phyloP scores from a whole-genome alignment of 2,888 invertebrate species.

The Meiosimyza decipiens region DNA sequence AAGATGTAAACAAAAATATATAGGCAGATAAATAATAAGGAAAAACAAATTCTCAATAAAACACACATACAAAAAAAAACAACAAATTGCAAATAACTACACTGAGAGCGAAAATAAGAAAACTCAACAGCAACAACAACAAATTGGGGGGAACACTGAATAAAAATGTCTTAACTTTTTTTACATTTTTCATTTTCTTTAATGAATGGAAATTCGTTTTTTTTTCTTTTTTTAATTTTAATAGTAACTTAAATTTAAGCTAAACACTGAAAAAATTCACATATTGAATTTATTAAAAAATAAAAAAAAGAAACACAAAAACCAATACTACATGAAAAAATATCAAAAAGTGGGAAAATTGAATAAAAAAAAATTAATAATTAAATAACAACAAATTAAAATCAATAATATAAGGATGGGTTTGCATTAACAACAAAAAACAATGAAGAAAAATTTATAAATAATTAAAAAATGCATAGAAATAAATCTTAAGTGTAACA shows the following conservation, averaged over 20 bases:
- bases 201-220: slow-evolving; percentile 28
- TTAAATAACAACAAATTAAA: slow-evolving; percentile 33
- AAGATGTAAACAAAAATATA: background rate
- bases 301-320: slow-evolving; percentile 35
- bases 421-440: too few species aligned
- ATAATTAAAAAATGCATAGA: slow-evolving; percentile 37
- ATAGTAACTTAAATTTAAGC: slow-evolving; percentile 31
- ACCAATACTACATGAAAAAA: slow-evolving; percentile 22
- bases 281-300: slow-evolving; percentile 38
- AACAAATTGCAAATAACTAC: slow-evolving; percentile 22
- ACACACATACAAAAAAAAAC: slow-evolving; percentile 23
- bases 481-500: slow-evolving; percentile 37
- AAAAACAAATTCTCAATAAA: slow-evolving; percentile 17
- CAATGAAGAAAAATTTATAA: too few species aligned
- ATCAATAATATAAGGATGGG: slow-evolving; percentile 32
- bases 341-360: slow-evolving; percentile 33
- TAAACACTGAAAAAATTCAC: slow-evolving; percentile 40
- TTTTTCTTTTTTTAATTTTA: slow-evolving; percentile 22
- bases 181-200: slow-evolving; percentile 24
- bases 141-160: background rate
- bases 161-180: slow-evolving; percentile 6
- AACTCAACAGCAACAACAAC: slow-evolving; percentile 29
- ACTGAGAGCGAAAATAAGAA: slow-evolving; percentile 44
- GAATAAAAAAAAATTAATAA: slow-evolving; percentile 34
- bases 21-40: background rate